Evolutionary conservation across 2,797 vertebrate species (phyloP).

Genomic region (Holocentrus rufus): DNA sequence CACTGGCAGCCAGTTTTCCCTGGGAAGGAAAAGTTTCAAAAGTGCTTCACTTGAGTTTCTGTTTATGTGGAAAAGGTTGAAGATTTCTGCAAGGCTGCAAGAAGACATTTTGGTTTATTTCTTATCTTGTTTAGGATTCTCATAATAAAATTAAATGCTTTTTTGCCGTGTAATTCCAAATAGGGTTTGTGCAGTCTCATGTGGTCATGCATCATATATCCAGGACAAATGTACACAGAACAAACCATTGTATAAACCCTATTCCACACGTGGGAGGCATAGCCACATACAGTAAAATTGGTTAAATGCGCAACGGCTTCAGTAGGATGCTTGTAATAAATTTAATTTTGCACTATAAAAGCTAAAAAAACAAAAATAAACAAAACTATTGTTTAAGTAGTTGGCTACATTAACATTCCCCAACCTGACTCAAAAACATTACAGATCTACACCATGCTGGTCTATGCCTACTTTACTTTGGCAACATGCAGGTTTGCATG

Average conservation of each 20-base stretch:
- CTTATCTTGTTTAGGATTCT: not conserved
- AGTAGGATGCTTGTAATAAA: constrained; percentile 13
- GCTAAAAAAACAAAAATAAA: constrained; percentile 18
- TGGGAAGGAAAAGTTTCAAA: too few relatives aligned
- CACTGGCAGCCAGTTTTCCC: not conserved
- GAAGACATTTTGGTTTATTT: not conserved
- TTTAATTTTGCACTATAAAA: constrained; percentile 16
- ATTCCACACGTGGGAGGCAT: constrained; percentile 13
- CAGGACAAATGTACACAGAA: too few relatives aligned
- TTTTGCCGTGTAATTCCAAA: too few relatives aligned
- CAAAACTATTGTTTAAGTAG: not conserved
- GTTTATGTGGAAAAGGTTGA: too few relatives aligned
- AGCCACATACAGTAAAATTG: constrained; percentile 10
- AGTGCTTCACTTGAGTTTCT: too few relatives aligned
- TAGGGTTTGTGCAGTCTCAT: too few relatives aligned
- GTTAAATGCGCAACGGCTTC: too few relatives aligned
- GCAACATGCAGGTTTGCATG: too few relatives aligned
- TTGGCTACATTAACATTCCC: too few relatives aligned
- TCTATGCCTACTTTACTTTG: not conserved
- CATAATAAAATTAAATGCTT: not conserved
- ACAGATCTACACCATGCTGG: too few relatives aligned
- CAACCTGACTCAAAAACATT: not conserved
- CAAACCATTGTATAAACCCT: not conserved
- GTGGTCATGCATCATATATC: too few relatives aligned
- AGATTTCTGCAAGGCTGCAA: too few relatives aligned